Evolutionary conservation across 1,140 invertebrate species (phyloP), one percentile per base, ranked within the genome.

Genomic region (Leptinotarsa lineolata): DNA sequence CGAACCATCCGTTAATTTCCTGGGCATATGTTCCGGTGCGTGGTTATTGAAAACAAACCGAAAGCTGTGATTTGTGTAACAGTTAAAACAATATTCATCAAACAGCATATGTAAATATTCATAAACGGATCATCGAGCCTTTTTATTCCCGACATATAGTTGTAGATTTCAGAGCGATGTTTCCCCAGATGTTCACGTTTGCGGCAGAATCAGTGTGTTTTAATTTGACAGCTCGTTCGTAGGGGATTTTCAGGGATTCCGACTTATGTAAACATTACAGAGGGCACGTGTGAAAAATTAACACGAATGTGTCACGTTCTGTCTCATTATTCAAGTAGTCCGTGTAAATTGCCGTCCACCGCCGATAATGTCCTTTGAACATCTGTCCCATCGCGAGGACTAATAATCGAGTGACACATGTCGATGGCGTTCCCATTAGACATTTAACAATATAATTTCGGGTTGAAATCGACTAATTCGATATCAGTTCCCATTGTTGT

Each of bases 231-330:
- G 46, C 46, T 60, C 39, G 68, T 46, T 66, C 30, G n/a, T n/a
- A 22, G 20, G 54, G 68, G 68, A 69, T 54, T 69, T 69, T 59
- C 48, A 24, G 68, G 54, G 39, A 44, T 69, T 54, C 11, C 68
- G 58, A 69, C 77, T 77, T 74, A 78, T 75, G 63, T 71, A 76
- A 75, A 78, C 75, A 54, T 54, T 63, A 68, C 39, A 70, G 21
- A 48, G 67, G 75, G 77, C 77, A 81, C 80, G 76, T 78, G 75
- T 79, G 76, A 80, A 81, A 80, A 81, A 81, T 81, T 80, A 81
- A 81, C 77, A 74, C 78, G 73, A 63, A 79, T 81, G 79, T 81
- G 79, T 81, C 79, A 81, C 79, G 79, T 79, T 72, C 74, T 69
- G 76, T 72, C 74, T 68, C 74, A 77, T 78, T 79, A 76, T 81